Percentiles rank a stretch among this genome's conserved stretches.
Evolutionary conservation across 2,797 vertebrate genomes (phyloP).

Genomic region (Manis javanica): DNA sequence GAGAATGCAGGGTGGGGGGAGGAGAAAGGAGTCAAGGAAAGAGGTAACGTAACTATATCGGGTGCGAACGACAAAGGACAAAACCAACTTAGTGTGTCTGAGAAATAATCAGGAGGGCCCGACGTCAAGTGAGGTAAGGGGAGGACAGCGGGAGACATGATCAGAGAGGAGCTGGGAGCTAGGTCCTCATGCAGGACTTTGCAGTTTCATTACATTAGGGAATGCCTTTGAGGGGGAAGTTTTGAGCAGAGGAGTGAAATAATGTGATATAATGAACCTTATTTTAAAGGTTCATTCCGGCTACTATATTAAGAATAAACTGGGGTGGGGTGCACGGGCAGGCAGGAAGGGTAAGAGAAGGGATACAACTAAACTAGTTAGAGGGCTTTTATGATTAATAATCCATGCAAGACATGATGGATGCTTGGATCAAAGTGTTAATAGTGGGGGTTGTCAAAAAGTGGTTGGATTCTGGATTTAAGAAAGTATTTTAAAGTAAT

Average conservation of each 20-base stretch:
- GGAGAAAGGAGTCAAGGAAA: not conserved
- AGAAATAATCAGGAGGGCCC: not conserved
- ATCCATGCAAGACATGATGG: not conserved
- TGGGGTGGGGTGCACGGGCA: rapidly evolving
- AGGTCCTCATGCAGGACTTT: not conserved
- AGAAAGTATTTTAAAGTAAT: not conserved
- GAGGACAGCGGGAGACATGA: not conserved
- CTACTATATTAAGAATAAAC: not conserved
- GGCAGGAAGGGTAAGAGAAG: not conserved
- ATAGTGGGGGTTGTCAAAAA: not conserved
- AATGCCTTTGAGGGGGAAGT: not conserved
- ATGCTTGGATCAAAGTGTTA: not conserved
- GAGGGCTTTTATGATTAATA: not conserved
- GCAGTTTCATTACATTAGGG: not conserved
- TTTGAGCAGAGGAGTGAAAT: not conserved
- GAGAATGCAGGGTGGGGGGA: not conserved
- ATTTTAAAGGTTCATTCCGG: conserved; percentile 14
- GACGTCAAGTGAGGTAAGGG: not conserved
- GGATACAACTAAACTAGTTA: not conserved
- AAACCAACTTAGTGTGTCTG: not conserved
- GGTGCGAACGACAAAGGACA: not conserved
- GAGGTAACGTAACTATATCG: not conserved
- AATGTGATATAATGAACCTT: not conserved
- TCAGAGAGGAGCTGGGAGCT: not conserved
- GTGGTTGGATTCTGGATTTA: not conserved